Conservation (phyloP, 2,888 invertebrate species). For the Oxycera nigricornis region DNA sequence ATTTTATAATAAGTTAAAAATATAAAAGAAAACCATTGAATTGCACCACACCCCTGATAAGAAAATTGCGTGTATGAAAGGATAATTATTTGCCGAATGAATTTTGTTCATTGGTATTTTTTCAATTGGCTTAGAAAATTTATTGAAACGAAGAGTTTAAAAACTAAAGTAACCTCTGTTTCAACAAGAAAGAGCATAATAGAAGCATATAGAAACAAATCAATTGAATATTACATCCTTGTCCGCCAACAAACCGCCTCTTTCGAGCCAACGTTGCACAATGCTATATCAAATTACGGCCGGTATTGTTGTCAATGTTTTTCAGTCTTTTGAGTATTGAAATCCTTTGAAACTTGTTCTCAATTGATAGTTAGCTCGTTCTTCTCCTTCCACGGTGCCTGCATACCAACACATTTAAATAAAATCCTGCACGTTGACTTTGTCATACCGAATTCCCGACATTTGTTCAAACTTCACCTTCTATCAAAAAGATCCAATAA, state of each 20-base stretch:
- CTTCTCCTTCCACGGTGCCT: background rate
- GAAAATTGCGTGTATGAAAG: no score
- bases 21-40: no score
- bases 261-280: constrained; percentile 13
- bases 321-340: background rate
- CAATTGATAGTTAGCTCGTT: background rate
- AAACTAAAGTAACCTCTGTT: background rate
- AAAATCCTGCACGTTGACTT: constrained; percentile 4
- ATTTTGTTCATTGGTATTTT: no score
- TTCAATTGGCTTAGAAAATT: no score
- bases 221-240: background rate
- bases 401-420: background rate
- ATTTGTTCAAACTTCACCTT: background rate
- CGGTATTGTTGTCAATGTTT: background rate
- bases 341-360: background rate
- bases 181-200: background rate
- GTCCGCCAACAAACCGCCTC: constrained; percentile 22
- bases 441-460: constrained; percentile 17
- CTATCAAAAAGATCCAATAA: background rate
- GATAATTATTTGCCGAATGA: no score
- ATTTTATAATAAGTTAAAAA: no score
- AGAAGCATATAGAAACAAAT: no score
- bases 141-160: no score
- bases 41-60: no score
- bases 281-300: constrained; percentile 10